Conservation (phyloP, 2,888 invertebrate genomes). For the Parnassius mnemosyne region DNA sequence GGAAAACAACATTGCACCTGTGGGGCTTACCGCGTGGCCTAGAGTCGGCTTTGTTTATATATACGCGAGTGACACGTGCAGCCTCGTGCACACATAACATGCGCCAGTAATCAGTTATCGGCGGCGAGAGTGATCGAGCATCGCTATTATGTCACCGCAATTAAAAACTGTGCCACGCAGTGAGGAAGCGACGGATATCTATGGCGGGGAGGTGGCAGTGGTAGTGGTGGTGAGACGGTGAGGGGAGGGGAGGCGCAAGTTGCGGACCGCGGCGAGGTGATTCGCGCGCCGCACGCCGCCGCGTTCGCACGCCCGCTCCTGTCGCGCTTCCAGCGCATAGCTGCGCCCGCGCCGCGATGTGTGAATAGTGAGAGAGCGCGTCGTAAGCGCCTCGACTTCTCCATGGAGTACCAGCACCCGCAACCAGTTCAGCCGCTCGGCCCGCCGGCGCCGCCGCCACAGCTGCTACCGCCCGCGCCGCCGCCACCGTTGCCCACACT, state of each 20-base stretch:
- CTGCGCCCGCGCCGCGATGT: constrained; percentile 65
- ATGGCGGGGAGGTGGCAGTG: constrained; percentile 36
- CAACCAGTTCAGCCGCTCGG: constrained; percentile 79
- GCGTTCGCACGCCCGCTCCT: constrained; percentile 49
- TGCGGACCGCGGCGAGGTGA: constrained; percentile 41
- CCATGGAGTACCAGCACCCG: constrained; percentile 76
- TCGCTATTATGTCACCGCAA: constrained; percentile 53
- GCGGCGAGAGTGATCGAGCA: constrained; percentile 59
- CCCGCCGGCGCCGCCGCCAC: constrained; percentile 83
- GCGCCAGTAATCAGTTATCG: constrained; percentile 55
- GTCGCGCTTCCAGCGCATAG: constrained; percentile 36
- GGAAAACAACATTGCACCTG: constrained; percentile 10
- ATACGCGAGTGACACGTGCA: constrained; percentile 53
- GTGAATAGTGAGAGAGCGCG: constrained; percentile 57
- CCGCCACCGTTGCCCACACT: constrained; percentile 84
- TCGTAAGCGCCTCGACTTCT: constrained; percentile 51
- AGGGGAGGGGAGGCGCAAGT: constrained; percentile 31
- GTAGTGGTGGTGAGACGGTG: constrained; percentile 30
- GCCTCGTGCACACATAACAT: constrained; percentile 47
- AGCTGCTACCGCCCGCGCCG: constrained; percentile 77
- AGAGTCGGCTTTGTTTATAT: constrained; percentile 50
- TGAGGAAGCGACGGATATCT: constrained; percentile 29
- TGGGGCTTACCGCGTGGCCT: constrained; percentile 6
- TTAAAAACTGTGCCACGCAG: constrained; percentile 52
- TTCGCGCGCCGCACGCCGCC: constrained; percentile 55